A percentile compares a stretch with the other conserved stretches of the same genome.
Conservation (phyloP, 1,140 invertebrate genomes). For the Drosophila sechellia region DNA sequence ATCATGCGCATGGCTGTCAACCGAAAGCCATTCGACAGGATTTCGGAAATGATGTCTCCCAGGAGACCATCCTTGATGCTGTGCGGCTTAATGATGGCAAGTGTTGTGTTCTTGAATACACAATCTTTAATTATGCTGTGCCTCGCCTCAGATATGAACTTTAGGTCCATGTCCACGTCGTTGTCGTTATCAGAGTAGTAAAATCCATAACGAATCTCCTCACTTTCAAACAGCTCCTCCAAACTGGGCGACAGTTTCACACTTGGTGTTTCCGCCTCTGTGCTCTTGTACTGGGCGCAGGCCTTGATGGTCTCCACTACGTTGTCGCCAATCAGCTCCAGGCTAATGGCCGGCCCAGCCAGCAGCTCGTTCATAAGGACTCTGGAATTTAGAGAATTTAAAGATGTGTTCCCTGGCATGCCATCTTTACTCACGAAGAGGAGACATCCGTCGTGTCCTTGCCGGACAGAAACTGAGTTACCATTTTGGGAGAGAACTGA, state of each 20-base stretch:
- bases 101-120: slow-evolving; percentile 86
- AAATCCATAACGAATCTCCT: slow-evolving; percentile 89
- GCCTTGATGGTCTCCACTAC: slow-evolving; percentile 86
- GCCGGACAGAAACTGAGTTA: slow-evolving; percentile 87
- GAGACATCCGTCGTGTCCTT: slow-evolving; percentile 86
- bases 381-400: slow-evolving; percentile 53
- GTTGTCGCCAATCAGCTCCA: slow-evolving; percentile 91
- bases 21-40: slow-evolving; percentile 90
- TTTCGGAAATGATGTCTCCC: slow-evolving; percentile 90
- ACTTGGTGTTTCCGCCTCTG: slow-evolving; percentile 45
- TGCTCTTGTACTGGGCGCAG: slow-evolving; percentile 49
- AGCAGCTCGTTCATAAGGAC: slow-evolving; percentile 88
- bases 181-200: slow-evolving; percentile 88
- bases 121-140: slow-evolving; percentile 58
- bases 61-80: slow-evolving; percentile 89
- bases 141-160: slow-evolving; percentile 88
- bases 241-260: slow-evolving; percentile 86
- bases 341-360: slow-evolving; percentile 89
- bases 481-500: slow-evolving; percentile 85
- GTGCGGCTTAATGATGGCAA: slow-evolving; percentile 97
- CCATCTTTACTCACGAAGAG: slow-evolving; percentile 86
- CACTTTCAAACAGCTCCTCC: slow-evolving; percentile 90
- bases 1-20: slow-evolving; percentile 93
- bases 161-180: slow-evolving; percentile 87
- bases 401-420: neutral